phyloP scores from a whole-genome alignment of 2,113 vertebrate genomes.

The Phoenicopterus ruber region DNA sequence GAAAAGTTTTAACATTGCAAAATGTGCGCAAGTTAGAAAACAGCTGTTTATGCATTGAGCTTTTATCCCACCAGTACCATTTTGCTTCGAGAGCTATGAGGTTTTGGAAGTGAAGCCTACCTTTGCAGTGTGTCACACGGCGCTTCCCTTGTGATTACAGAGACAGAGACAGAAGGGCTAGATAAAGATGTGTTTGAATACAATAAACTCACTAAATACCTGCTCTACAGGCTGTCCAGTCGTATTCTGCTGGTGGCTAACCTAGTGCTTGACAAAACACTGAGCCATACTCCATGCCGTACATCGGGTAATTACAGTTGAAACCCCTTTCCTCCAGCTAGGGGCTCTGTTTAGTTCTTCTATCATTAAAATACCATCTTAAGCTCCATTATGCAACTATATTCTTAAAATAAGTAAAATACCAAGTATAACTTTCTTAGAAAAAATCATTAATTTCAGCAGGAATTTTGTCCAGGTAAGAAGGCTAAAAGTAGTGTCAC shows the following conservation, averaged over 20 bases:
- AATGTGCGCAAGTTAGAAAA: background rate
- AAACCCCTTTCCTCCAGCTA: background rate
- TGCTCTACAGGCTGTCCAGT: background rate
- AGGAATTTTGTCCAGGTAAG: background rate
- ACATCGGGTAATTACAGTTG: background rate
- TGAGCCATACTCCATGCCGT: background rate
- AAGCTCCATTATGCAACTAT: background rate
- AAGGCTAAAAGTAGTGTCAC: background rate
- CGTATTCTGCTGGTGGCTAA: background rate
- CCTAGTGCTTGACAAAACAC: background rate
- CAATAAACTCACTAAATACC: slow-evolving; percentile 60
- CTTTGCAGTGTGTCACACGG: slow-evolving; percentile 98
- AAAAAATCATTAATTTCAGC: background rate
- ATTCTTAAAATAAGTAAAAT: background rate
- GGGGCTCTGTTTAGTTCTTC: background rate
- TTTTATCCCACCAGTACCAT: slow-evolving; percentile 40
- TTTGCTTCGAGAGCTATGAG: slow-evolving; percentile 73
- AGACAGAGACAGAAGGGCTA: slow-evolving; percentile 92
- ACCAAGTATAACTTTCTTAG: background rate
- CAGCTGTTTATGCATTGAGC: background rate
- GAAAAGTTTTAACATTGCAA: background rate
- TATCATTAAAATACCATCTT: background rate
- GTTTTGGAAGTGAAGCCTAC: slow-evolving; percentile 81
- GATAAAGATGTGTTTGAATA: slow-evolving; percentile 76
- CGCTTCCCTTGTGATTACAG: slow-evolving; percentile 96